Base-by-base conservation (phyloP, 1,140 invertebrate genomes). In the Cydia fagiglandana region DNA sequence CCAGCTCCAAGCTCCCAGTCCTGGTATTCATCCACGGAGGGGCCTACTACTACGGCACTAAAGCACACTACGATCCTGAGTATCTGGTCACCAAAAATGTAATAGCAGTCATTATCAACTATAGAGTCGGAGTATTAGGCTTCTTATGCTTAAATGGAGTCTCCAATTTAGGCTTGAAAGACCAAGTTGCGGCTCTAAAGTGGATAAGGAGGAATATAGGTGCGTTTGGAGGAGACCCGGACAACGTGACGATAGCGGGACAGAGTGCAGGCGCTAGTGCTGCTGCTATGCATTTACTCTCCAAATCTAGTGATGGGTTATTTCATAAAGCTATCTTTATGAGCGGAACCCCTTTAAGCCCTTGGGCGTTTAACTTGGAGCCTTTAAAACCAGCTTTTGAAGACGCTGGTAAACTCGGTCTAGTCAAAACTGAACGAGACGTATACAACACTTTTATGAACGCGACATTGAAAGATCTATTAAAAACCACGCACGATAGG, bases 1-100 rank as follows among this genome's bases (percentile, higher is more conserved):
- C 79, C 1, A 56, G 50, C 0, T 34, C 78, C 24, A 83, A 76
- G 10, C 76, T 88, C 9, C 91, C 95, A 1, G 95, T 96, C 0
- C 93, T 96, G 88, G 92, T 96, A 2, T 95, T 92, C 86, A 88
- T 96, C 15, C 94, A 95, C 78, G 94, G 94, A 4, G 95, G 95
- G 64, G 77, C 79, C 3, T 95, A 94, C 73, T 91, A 88, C 78
- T 92, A 93, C 56, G 93, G 93, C 6, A 92, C 93, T 41, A 92
- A 94, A 64, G 84, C 87, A 41, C 73, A 94, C 2, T 94, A 93
- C 75, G 91, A 94, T 53, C 93, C 95, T 34, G 83, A 86, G 50
- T 88, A 85, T 73, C 79, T 90, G 28, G 86, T 86, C 76, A 76
- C 78, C n/a, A 87, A 86, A 34, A 83, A 85, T 73, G 80, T 87